phyloP scores from a whole-genome alignment of 30 jellyfish, hydroid and myxozoan species.

The Turritopsis dohrnii region DNA sequence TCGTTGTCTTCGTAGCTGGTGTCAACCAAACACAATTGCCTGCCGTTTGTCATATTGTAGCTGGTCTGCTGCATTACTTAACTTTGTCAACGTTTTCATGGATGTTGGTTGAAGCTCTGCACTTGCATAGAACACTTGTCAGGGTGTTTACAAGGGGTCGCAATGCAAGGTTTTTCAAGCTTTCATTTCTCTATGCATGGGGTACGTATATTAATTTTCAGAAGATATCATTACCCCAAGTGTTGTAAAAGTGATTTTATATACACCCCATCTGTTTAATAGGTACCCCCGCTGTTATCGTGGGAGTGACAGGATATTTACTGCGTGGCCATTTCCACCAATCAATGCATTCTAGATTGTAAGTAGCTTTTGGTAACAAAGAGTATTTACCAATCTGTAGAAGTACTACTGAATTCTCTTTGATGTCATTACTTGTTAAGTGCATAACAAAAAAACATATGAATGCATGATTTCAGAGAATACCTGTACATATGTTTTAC shows the following conservation, averaged over 20 bases:
- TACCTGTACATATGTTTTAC: background rate
- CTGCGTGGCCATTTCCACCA: background rate
- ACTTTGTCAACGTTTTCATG: constrained; percentile 54
- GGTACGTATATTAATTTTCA: no score
- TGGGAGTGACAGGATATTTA: constrained; percentile 10
- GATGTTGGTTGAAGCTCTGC: constrained; percentile 81
- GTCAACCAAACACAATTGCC: constrained; percentile 44
- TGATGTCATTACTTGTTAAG: no score
- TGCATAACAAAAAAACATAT: no score
- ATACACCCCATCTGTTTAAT: background rate
- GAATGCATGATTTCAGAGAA: background rate
- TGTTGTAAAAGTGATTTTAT: background rate
- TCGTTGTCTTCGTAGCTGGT: constrained; percentile 57
- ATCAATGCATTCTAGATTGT: background rate
- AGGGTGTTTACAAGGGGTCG: constrained; percentile 27
- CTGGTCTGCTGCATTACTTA: constrained; percentile 60
- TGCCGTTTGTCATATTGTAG: constrained; percentile 44
- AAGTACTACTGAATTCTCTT: no score
- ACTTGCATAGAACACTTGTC: constrained; percentile 63
- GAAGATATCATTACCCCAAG: no score
- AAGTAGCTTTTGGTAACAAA: background rate
- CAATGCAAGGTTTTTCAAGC: background rate
- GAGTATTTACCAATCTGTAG: no score
- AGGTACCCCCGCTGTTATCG: background rate
- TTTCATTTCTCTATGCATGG: constrained; percentile 48